Percentiles rank a stretch among this genome's conserved stretches.
phyloP scores from a whole-genome alignment of 2,113 vertebrate genomes.

The Gobiocypris rarus region DNA sequence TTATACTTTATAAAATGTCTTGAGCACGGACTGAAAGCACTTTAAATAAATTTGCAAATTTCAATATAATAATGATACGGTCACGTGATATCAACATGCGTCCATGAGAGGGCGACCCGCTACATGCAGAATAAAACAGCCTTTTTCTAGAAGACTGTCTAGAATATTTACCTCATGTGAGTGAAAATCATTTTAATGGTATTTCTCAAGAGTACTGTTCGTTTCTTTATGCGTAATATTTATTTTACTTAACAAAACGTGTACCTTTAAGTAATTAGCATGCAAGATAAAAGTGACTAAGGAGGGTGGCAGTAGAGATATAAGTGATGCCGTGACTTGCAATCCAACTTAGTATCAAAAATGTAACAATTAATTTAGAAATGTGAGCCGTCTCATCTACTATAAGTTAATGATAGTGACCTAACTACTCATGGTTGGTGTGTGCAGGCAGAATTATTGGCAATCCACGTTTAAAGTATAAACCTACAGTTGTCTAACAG shows the following conservation, averaged over 20 bases:
- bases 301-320: not conserved
- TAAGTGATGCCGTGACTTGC: not conserved
- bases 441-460: not conserved
- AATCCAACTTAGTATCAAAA: not conserved
- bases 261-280: constrained; percentile 1
- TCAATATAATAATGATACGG: too few relatives aligned
- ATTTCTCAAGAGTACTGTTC: not conserved
- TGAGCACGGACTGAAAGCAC: not conserved
- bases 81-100: not conserved
- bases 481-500: not conserved
- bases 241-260: not conserved
- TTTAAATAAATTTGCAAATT: not conserved
- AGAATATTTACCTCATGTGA: not conserved
- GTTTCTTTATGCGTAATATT: not conserved
- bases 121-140: not conserved
- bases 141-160: not conserved
- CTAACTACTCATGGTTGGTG: not conserved
- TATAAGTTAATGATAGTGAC: not conserved
- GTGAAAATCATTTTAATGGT: not conserved
- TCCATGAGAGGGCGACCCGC: not conserved
- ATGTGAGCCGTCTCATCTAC: not conserved
- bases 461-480: not conserved
- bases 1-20: not conserved
- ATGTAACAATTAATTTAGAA: not conserved
- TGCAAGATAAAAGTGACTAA: not conserved